Evolutionary conservation across 2,888 invertebrate genomes (phyloP).

Genomic region (Lobophora halterata): DNA sequence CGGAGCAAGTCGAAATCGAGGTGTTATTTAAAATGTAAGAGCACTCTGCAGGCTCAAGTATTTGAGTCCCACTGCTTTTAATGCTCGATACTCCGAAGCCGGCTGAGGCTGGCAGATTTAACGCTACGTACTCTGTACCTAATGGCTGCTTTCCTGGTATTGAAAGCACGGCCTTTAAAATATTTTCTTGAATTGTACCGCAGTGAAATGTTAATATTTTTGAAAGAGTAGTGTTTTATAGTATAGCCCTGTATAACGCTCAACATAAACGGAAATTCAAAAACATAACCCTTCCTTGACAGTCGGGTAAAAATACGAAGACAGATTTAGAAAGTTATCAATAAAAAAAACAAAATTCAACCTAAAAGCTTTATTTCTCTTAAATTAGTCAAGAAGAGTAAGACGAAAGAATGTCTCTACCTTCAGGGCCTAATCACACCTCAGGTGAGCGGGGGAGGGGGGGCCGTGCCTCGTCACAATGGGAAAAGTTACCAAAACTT

Average conservation of each 20-base stretch:
- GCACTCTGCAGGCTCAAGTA: constrained; percentile 4
- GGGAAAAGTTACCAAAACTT: constrained; percentile 64
- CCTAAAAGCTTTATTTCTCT: constrained; percentile 40
- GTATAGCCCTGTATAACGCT: too few species aligned
- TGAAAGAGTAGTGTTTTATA: constrained; percentile 3
- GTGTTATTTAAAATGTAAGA: constrained; percentile 15
- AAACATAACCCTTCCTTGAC: too few species aligned
- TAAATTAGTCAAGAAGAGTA: constrained; percentile 44
- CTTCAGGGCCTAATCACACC: constrained; percentile 51
- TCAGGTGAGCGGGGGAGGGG: constrained; percentile 16
- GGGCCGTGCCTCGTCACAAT: constrained; percentile 56
- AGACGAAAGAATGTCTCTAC: constrained; percentile 36
- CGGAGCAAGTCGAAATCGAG: constrained; percentile 8
- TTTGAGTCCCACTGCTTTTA: constrained; percentile 10
- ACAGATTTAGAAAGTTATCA: constrained; percentile 1
- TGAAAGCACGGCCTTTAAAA: constrained; percentile 10
- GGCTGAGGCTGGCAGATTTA: constrained; percentile 8
- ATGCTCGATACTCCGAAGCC: constrained; percentile 15
- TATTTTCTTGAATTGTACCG: neutral
- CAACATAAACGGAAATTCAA: too few species aligned
- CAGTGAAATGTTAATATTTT: too few species aligned
- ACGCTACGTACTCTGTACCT: neutral
- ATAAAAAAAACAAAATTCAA: constrained; percentile 18
- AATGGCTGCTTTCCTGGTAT: constrained; percentile 7
- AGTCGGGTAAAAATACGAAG: too few species aligned